A percentile compares a stretch with the other conserved stretches of the same genome.
Evolutionary conservation across 2,797 vertebrate species (phyloP).

Genomic region (Gymnoscopelus braueri): DNA sequence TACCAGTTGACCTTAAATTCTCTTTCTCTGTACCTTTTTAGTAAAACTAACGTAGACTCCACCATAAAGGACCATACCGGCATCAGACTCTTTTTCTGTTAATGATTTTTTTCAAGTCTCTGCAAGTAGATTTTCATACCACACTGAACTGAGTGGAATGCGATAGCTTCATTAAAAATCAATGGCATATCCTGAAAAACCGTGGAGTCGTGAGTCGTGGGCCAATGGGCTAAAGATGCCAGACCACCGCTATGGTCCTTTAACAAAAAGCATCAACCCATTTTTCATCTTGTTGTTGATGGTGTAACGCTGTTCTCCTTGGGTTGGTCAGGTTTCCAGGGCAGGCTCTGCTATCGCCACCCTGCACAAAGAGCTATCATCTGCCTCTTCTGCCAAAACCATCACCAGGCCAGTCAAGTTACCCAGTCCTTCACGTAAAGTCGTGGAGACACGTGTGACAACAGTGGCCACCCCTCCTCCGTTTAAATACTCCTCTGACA

Average conservation of each 20-base stretch:
- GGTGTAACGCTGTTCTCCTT: conserved; percentile 62
- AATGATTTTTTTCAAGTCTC: too few relatives aligned
- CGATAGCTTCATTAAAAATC: too few relatives aligned
- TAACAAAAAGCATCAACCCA: too few relatives aligned
- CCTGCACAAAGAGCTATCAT: conserved; percentile 89
- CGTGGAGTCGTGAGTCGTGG: too few relatives aligned
- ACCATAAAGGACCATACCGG: neutral
- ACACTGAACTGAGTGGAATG: too few relatives aligned
- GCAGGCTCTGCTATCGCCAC: conserved; percentile 91
- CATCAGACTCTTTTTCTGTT: too few relatives aligned
- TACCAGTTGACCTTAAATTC: conserved; percentile 7
- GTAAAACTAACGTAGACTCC: conserved; percentile 31
- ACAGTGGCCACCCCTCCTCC: conserved; percentile 83
- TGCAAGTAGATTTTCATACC: too few relatives aligned
- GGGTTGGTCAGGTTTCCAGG: conserved; percentile 90
- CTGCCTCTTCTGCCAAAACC: conserved; percentile 83
- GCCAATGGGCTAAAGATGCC: too few relatives aligned
- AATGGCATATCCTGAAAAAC: too few relatives aligned
- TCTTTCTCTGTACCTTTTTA: conserved; percentile 22
- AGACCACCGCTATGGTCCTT: too few relatives aligned
- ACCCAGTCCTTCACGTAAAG: conserved; percentile 83
- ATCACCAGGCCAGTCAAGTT: conserved; percentile 93
- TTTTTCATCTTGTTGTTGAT: neutral
- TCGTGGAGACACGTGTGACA: conserved; percentile 74
- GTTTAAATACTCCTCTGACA: conserved; percentile 75